Conservation (phyloP, 2,888 invertebrate species). For the Malthinus flaveolus region DNA sequence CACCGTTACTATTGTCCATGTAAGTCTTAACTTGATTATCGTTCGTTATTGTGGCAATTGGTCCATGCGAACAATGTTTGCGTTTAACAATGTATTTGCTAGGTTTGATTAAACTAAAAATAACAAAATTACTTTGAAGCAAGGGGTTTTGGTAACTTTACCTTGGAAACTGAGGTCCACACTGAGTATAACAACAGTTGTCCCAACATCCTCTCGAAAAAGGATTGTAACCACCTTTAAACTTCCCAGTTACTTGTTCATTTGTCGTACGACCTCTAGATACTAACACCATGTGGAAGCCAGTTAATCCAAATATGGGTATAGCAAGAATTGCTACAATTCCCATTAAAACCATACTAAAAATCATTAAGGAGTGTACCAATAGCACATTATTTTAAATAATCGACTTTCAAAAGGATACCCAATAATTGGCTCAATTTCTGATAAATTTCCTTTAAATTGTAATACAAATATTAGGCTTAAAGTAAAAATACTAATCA, state of each 20-base stretch:
- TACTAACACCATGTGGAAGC: constrained; percentile 97
- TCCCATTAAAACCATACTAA: constrained; percentile 88
- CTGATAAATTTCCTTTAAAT: constrained; percentile 77
- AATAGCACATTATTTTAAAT: neutral
- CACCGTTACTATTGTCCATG: constrained; percentile 89
- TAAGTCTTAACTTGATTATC: constrained; percentile 94
- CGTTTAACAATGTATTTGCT: constrained; percentile 69
- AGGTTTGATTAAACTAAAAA: constrained; percentile 65
- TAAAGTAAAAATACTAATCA: constrained; percentile 95
- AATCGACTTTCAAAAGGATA: constrained; percentile 66
- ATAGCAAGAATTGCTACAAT: constrained; percentile 90
- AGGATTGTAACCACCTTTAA: constrained; percentile 98
- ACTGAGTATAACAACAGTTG: constrained; percentile 94
- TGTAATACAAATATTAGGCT: constrained; percentile 91
- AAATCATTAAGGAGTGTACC: neutral
- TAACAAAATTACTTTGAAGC: neutral
- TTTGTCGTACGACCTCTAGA: constrained; percentile 97
- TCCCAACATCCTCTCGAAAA: constrained; percentile 94
- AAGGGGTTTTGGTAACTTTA: constrained; percentile 52
- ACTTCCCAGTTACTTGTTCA: constrained; percentile 99
- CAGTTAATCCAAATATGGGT: constrained; percentile 96
- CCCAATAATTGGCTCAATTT: constrained; percentile 82
- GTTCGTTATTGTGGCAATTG: constrained; percentile 58
- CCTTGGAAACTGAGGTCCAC: constrained; percentile 98
- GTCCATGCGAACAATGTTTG: constrained; percentile 58